These are phyloP conservation scores for Chelonoidis abingdonii DNA, from an alignment of 2,113 vertebrate genomes.

Conservation along the genomic window DNA sequence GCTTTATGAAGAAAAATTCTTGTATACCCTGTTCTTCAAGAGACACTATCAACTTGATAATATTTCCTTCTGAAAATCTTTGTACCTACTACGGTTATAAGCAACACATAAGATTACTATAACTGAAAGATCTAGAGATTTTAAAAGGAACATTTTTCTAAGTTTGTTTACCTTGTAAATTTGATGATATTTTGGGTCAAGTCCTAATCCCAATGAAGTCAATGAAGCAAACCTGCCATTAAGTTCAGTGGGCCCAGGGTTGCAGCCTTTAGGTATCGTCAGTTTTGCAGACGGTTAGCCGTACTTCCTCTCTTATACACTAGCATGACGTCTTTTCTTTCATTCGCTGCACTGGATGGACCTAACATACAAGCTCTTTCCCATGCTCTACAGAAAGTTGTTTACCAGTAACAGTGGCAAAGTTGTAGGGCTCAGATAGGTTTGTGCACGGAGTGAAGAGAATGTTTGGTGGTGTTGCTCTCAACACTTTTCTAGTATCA, in stretches of 20 bases:
- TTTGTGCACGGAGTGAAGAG: background rate
- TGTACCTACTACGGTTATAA: slow-evolving; percentile 11
- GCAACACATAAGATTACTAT: background rate
- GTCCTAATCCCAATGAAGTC: background rate
- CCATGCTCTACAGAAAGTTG: rapidly evolving
- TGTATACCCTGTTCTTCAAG: background rate
- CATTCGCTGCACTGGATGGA: rapidly evolving
- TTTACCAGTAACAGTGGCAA: background rate
- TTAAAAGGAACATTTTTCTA: background rate
- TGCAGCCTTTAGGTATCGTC: background rate
- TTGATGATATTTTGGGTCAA: background rate
- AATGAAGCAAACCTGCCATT: background rate
- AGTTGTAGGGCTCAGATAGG: background rate
- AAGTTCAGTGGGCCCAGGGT: background rate
- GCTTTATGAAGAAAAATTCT: background rate
- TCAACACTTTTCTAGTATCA: background rate
- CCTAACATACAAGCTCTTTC: background rate
- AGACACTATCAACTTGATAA: background rate
- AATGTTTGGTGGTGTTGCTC: background rate
- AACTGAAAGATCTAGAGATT: background rate
- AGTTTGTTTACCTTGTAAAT: background rate
- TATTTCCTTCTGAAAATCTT: background rate
- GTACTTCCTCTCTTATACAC: background rate
- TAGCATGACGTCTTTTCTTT: background rate
- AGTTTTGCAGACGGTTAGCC: background rate